These are phyloP conservation scores for Bovichtus diacanthus DNA, from an alignment of 2,797 vertebrate genomes.

Conservation along the genomic window DNA sequence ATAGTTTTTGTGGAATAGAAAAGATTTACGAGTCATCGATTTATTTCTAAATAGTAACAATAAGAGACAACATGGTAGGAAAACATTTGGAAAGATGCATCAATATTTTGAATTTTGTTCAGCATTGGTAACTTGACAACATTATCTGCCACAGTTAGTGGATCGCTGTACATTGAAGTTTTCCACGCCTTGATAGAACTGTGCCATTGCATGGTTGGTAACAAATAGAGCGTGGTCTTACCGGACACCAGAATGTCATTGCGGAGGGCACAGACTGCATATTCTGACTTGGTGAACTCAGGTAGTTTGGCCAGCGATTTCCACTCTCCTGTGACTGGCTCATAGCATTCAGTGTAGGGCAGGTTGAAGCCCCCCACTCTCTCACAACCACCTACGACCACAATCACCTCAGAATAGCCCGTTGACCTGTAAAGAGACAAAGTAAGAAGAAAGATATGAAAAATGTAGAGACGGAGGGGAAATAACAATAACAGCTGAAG, in stretches of 20 bases:
- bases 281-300: constrained; percentile 99
- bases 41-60: not conserved
- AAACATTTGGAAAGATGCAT: not conserved
- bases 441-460: not conserved
- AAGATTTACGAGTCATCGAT: not conserved
- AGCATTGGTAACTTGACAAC: not conserved
- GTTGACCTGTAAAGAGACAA: constrained; percentile 89
- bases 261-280: constrained; percentile 96
- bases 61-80: not conserved
- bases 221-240: constrained; percentile 72
- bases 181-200: not conserved
- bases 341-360: constrained; percentile 97
- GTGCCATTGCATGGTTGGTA: not conserved
- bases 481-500: not conserved
- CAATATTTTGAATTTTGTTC: not conserved
- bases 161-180: not conserved
- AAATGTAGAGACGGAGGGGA: not conserved
- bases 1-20: not conserved
- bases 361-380: constrained; percentile 97
- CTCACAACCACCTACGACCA: constrained; percentile 98
- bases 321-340: constrained; percentile 98
- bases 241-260: constrained; percentile 99
- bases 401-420: constrained; percentile 97
- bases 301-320: constrained; percentile 97
- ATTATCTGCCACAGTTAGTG: not conserved